A percentile compares a stretch with the other conserved stretches of the same genome.
Evolutionary conservation across 2,888 invertebrate species (phyloP).

Genomic region (Campoplex capitator): DNA sequence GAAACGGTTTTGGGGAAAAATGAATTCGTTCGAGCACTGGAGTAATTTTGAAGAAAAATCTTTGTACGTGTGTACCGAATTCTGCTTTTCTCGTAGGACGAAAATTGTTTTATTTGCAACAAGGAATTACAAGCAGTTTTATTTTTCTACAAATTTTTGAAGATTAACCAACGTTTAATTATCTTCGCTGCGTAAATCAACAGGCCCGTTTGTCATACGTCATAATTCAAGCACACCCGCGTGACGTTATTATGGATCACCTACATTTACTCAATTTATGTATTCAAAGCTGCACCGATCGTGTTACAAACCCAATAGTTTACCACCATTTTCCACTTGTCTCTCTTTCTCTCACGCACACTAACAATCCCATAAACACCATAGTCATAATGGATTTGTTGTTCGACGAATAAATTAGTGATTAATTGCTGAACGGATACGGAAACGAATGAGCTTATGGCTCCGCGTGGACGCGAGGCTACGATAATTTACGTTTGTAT

Average conservation of each 20-base stretch:
- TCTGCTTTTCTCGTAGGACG: background rate
- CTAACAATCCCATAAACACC: constrained; percentile 6
- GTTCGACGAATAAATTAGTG: constrained; percentile 53
- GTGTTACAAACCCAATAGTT: constrained; percentile 6
- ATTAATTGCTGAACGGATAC: constrained; percentile 38
- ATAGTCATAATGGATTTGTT: constrained; percentile 45
- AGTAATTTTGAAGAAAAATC: background rate
- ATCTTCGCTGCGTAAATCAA: constrained; percentile 23
- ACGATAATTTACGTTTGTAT: constrained; percentile 38
- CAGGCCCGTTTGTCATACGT: constrained; percentile 8
- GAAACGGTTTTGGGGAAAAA: background rate
- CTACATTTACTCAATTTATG: background rate
- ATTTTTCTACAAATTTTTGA: too few species aligned
- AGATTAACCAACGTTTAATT: background rate
- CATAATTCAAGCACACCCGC: constrained; percentile 10
- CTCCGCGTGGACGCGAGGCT: background rate
- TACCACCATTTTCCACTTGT: background rate
- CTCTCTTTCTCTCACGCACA: background rate
- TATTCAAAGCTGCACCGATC: constrained; percentile 13
- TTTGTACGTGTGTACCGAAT: background rate
- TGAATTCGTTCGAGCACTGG: background rate
- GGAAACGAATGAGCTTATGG: constrained; percentile 14
- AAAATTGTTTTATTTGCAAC: background rate
- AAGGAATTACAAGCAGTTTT: too few species aligned
- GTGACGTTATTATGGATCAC: background rate